A percentile compares a stretch with the other conserved stretches of the same genome.
Evolutionary conservation across 2,113 vertebrate genomes (phyloP).

Genomic region (Semnopithecus entellus): DNA sequence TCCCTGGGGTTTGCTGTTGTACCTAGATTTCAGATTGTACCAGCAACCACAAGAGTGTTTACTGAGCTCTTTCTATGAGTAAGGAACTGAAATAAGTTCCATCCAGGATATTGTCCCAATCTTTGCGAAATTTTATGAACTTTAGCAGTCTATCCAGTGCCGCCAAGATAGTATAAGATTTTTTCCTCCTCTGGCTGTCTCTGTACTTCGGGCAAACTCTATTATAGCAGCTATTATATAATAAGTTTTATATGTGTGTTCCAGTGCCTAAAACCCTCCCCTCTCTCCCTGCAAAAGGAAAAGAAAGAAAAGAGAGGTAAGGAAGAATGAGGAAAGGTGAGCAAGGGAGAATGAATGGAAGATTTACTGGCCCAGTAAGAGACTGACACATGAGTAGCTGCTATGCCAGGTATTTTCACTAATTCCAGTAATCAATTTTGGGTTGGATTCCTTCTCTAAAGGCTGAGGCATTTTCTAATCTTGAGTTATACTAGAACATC

Average conservation of each 20-base stretch:
- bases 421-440: conserved; percentile 7
- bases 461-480: neutral
- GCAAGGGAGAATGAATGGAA: neutral
- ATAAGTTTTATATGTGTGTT: neutral
- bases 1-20: neutral
- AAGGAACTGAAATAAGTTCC: neutral
- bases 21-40: neutral
- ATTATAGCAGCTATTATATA: neutral
- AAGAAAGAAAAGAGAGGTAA: neutral
- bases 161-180: neutral
- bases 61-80: neutral
- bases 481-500: neutral
- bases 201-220: neutral
- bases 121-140: neutral
- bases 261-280: neutral
- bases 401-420: neutral
- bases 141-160: neutral
- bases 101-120: neutral
- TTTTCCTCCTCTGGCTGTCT: neutral
- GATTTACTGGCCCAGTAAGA: neutral
- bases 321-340: neutral
- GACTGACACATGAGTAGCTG: neutral
- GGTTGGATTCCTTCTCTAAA: neutral
- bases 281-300: neutral
- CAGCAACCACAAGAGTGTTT: neutral